These are phyloP conservation scores for Himalopsyche japonica DNA, from an alignment of 2,888 invertebrate species.

Conservation along the genomic window DNA sequence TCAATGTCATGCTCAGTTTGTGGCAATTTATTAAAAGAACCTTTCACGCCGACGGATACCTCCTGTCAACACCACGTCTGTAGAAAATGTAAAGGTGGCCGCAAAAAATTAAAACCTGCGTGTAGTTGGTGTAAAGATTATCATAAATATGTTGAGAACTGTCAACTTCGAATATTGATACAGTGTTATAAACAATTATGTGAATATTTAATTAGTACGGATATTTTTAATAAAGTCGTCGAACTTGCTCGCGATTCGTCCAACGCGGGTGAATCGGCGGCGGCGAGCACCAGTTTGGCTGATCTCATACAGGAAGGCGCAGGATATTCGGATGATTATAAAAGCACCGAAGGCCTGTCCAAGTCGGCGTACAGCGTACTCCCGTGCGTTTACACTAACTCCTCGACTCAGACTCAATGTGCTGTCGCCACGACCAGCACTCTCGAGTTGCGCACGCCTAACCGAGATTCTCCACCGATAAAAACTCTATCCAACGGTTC, in stretches of 20 bases:
- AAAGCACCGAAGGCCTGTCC: constrained; percentile 71
- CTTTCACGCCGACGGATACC: constrained; percentile 66
- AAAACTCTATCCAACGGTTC: constrained; percentile 60
- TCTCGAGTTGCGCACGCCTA: constrained; percentile 46
- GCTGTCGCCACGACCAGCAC: not conserved
- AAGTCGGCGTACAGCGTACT: constrained; percentile 75
- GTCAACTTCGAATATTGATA: constrained; percentile 76
- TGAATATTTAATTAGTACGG: constrained; percentile 76
- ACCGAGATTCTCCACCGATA: constrained; percentile 41
- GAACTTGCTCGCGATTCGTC: constrained; percentile 57
- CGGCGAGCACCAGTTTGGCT: constrained; percentile 64
- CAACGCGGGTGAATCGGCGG: constrained; percentile 58
- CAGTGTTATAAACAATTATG: constrained; percentile 90
- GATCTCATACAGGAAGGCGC: constrained; percentile 81
- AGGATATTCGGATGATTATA: constrained; percentile 75
- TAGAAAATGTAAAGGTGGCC: constrained; percentile 79
- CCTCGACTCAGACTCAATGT: constrained; percentile 57
- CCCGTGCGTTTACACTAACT: constrained; percentile 73
- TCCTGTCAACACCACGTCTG: constrained; percentile 88
- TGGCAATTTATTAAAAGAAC: constrained; percentile 78
- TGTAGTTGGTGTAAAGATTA: constrained; percentile 87
- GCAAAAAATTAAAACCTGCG: constrained; percentile 79
- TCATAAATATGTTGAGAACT: constrained; percentile 79
- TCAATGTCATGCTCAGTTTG: constrained; percentile 90
- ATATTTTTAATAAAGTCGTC: constrained; percentile 67